Evolutionary conservation across 2,797 vertebrate species (phyloP), one percentile per base, ranked within the genome.

Genomic region (Poeciliopsis presidionis): DNA sequence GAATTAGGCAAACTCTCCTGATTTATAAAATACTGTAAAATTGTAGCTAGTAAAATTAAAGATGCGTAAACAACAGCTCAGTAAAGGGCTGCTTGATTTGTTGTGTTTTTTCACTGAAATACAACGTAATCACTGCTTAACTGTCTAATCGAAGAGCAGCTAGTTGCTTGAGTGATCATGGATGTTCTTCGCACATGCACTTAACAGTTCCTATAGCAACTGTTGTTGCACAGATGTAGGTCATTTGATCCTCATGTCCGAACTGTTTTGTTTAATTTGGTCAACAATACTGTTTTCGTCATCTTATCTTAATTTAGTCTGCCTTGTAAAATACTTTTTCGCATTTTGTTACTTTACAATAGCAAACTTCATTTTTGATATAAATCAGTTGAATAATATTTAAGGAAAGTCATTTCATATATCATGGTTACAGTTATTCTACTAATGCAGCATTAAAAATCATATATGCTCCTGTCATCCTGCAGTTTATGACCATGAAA

Each of bases 161-260:
- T 71, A 43, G 47, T 78, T 79, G 63, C 49, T 72, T 74, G 46
- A 86, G 59, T 84, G 70, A 78, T 77, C 70, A 57, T 13, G 59
- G 8, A 76, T 83, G 51, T 74, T 77, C 81, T 83, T 45, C 45
- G 75, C 28, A 71, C 45, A 46, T 36, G 75, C 43, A 71, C 49
- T 82, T 65, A 75, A 47, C 25, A 1, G 77, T 87, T 86, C 45
- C 86, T 73, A 80, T 90, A 61, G 85, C 72, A 91, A 86, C 83
- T 72, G 59, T 47, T 30, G 22, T 49, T 18, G 57, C 74, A 78
- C 67, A 72, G 67, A 81, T 74, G 22, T 36, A 36, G 12, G n/a
- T 72, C 36, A 41, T 47, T 59, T 71, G 11, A n/a, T 9, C 70
- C 22, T 51, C 5, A 5, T 76, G 63, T 51, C 8, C 67, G 1